Evolutionary conservation across 2,888 invertebrate genomes (phyloP), one percentile per base, ranked within the genome.

Genomic region (Elgonia sp.): DNA sequence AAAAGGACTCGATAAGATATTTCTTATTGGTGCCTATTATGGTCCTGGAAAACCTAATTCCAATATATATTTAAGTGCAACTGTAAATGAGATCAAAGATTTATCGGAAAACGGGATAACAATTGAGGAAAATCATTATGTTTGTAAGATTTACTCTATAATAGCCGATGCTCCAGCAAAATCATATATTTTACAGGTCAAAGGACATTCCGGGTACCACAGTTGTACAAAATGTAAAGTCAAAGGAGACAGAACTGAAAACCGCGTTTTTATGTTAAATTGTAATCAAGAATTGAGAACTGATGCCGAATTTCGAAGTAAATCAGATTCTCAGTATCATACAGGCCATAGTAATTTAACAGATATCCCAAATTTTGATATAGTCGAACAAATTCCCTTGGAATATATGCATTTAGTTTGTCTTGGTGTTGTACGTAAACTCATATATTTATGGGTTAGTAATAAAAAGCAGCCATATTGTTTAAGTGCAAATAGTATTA

Each of bases 201-300:
- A 77, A 62, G 62, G 63, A 0, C 81, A 81, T 50, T 20, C 60
- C 20, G 89, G 88, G 20, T 91, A 91, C 63, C 42, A 65, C 50
- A 85, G 89, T 67, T 91, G 91, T 70, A 88, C 89, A 46, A 90
- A 89, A 76, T 91, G 90, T 86, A 42, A 75, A 53, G 29, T 80
- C 40, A 86, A 90, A 67, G 91, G 89, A n/a, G 80, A 76, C 37
- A 84, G 69, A 55, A 37, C 63, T 16, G 53, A 87, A 46, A 70
- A 73, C 60, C 80, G 86, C 0, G 69, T 89, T 6, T 90, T 79
- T 87, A 87, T 91, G 83, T 65, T 75, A 12, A 6, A 86, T 29
- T 77, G 76, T 20, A 83, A 86, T 29, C 70, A 57, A 46, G 6
- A 76, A 29, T 46, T 76, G 20, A 50, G 77, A 69, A 67, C 80